These are phyloP conservation scores for Nomada flava DNA, from an alignment of 2,888 invertebrate genomes.

Conservation along the genomic window DNA sequence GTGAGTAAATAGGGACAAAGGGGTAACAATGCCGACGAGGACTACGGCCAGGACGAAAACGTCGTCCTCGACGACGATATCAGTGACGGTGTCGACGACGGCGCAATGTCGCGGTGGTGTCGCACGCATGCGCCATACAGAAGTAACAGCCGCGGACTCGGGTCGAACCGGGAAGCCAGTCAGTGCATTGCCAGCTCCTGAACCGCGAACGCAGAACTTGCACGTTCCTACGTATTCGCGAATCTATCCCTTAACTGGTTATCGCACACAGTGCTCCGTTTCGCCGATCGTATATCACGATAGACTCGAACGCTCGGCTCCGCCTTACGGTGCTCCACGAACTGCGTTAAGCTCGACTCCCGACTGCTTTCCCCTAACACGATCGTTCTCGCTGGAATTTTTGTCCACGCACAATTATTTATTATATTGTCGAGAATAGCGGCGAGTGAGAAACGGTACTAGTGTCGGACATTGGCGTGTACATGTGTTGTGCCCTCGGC, in stretches of 20 bases:
- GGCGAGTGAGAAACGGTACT: slow-evolving; percentile 7
- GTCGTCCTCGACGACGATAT: slow-evolving; percentile 54
- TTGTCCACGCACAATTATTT: background rate
- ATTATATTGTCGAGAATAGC: too few relatives aligned
- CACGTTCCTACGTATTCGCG: slow-evolving; percentile 1
- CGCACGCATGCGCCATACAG: slow-evolving; percentile 79
- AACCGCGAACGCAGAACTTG: slow-evolving; percentile 74
- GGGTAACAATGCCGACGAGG: slow-evolving; percentile 52
- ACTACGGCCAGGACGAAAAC: slow-evolving; percentile 54
- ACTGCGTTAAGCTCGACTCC: background rate
- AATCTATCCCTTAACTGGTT: background rate
- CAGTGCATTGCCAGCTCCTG: slow-evolving; percentile 83
- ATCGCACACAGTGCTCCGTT: background rate
- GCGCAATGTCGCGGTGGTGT: slow-evolving; percentile 72
- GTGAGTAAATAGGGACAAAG: slow-evolving; percentile 34
- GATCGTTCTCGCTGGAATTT: background rate
- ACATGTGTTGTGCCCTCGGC: slow-evolving; percentile 46
- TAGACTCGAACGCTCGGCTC: slow-evolving; percentile 12
- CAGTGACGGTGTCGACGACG: slow-evolving; percentile 62
- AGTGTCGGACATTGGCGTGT: slow-evolving; percentile 47
- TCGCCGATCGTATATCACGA: background rate
- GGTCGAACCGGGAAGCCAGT: slow-evolving; percentile 80
- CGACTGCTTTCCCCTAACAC: background rate
- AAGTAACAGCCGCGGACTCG: slow-evolving; percentile 79
- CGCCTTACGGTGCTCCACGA: slow-evolving; percentile 1